These are phyloP conservation scores for Dinoponera quadriceps DNA, from an alignment of 1,140 invertebrate species.

Conservation along the genomic window DNA sequence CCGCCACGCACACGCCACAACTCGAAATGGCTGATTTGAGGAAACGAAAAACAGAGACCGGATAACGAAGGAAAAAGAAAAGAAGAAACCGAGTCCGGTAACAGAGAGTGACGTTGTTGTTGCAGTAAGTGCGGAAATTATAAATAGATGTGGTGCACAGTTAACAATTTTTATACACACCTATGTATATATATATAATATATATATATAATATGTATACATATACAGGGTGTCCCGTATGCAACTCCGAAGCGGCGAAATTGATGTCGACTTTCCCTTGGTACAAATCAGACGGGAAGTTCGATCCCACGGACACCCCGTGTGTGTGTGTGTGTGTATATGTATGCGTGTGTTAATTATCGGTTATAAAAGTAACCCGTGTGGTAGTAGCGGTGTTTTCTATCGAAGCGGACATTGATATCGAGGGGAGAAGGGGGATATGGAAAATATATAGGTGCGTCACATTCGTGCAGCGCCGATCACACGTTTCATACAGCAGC, in stretches of 20 bases:
- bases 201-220: too few species aligned
- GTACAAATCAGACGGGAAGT: conserved; percentile 4
- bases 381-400: conserved; percentile 4
- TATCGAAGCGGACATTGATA: conserved; percentile 50
- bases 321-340: too few species aligned
- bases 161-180: conserved; percentile 55
- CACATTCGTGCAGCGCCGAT: conserved; percentile 2
- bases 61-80: too few species aligned
- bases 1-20: too few species aligned
- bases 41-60: too few species aligned
- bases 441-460: conserved; percentile 20
- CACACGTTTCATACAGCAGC: not conserved
- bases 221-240: conserved; percentile 12
- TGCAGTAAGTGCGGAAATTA: not conserved
- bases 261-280: not conserved
- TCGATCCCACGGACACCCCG: conserved; percentile 17
- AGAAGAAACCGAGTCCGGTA: not conserved
- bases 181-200: conserved; percentile 15
- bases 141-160: conserved; percentile 42
- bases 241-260: not conserved
- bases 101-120: not conserved
- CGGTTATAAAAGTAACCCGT: conserved; percentile 26
- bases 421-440: conserved; percentile 11
- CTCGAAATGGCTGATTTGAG: too few species aligned
- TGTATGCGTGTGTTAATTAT: not conserved